These are phyloP conservation scores for Rallus limicola DNA, from an alignment of 2,113 vertebrate species.

Conservation along the genomic window DNA sequence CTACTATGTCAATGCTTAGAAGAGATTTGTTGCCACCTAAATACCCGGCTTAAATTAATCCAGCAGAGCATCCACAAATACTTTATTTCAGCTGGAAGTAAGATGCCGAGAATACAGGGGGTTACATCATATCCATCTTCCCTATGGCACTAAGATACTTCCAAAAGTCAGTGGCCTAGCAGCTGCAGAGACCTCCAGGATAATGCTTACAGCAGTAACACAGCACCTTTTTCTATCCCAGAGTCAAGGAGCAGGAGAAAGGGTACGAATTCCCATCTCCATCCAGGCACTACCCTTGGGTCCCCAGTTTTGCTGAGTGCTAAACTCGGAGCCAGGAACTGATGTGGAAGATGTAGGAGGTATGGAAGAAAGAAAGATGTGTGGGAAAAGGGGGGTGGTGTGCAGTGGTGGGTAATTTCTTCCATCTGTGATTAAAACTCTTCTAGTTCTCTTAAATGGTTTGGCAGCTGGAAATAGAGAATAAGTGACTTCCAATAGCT, in stretches of 20 bases:
- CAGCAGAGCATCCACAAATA: not conserved
- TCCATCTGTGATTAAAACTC: not conserved
- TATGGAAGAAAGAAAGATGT: not conserved
- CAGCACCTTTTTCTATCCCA: not conserved
- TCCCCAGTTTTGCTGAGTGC: not conserved
- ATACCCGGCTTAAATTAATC: not conserved
- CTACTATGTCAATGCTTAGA: not conserved
- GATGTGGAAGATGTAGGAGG: not conserved
- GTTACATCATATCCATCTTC: not conserved
- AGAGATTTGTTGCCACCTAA: not conserved
- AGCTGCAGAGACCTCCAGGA: not conserved
- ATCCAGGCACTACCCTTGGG: not conserved
- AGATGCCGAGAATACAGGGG: not conserved
- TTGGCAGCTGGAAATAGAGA: not conserved
- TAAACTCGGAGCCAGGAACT: not conserved
- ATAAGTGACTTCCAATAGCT: not conserved
- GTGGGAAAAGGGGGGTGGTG: not conserved
- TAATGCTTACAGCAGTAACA: too few relatives aligned
- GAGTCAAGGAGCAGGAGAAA: too few relatives aligned
- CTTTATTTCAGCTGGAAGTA: not conserved
- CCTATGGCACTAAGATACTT: not conserved
- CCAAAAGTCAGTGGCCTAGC: not conserved
- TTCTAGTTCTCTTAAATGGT: not conserved
- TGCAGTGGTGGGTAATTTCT: not conserved
- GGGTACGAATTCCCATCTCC: not conserved